phyloP scores from a whole-genome alignment of 2,797 vertebrate species.

The Dryobates pubescens region DNA sequence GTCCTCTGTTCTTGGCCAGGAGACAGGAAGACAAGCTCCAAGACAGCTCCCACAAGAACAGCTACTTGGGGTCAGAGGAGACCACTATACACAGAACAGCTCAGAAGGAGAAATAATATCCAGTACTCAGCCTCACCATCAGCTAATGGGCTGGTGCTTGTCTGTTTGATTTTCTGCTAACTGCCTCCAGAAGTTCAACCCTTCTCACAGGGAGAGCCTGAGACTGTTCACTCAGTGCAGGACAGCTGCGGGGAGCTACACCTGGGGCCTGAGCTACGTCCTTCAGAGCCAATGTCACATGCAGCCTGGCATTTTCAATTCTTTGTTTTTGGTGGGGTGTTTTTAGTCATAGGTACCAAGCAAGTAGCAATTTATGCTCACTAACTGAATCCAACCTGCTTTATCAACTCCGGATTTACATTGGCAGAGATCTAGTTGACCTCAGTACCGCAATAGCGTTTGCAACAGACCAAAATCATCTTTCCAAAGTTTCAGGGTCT shows the following conservation, averaged over 20 bases:
- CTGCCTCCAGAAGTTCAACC: not conserved
- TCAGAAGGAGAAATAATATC: not conserved
- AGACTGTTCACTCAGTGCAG: fast-evolving
- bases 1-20: not conserved
- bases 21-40: not conserved
- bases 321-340: not conserved
- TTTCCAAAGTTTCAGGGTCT: not conserved
- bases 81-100: not conserved
- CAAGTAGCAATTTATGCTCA: not conserved
- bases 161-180: not conserved
- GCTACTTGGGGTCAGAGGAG: not conserved
- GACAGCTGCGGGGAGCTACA: not conserved
- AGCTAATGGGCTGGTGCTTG: not conserved
- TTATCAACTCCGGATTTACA: not conserved
- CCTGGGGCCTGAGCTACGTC: fast-evolving
- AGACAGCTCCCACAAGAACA: not conserved
- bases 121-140: not conserved
- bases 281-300: not conserved
- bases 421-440: not conserved
- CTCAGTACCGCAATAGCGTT: not conserved
- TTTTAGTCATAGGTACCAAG: not conserved
- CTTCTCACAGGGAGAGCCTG: not conserved
- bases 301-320: not conserved
- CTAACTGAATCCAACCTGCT: not conserved
- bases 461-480: not conserved